Evolutionary conservation across 2,113 vertebrate species (phyloP).

Genomic region (Callipepla californica): DNA sequence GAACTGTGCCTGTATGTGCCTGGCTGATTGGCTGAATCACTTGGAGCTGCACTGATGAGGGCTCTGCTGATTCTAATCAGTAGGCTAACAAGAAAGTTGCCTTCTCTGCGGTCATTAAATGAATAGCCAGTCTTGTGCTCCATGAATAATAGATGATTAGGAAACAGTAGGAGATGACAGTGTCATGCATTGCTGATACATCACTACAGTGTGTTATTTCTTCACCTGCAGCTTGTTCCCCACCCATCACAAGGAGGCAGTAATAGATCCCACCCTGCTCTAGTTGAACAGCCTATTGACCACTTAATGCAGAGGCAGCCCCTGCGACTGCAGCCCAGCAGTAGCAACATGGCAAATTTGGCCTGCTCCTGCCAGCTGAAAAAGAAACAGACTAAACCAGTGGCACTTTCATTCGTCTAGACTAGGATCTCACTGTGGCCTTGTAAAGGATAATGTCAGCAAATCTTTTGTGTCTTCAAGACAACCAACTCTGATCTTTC

Average conservation of each 20-base stretch:
- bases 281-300: background rate
- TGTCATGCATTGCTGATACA: background rate
- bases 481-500: background rate
- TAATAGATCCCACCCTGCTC: background rate
- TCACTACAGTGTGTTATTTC: background rate
- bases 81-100: background rate
- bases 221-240: background rate
- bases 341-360: background rate
- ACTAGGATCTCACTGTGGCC: background rate
- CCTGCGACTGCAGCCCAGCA: background rate
- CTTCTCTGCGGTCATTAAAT: background rate
- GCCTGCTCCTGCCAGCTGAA: background rate
- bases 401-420: background rate
- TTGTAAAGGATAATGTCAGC: background rate
- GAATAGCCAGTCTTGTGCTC: background rate
- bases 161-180: background rate
- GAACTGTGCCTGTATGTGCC: background rate
- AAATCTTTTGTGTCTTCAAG: background rate
- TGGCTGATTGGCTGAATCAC: background rate
- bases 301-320: background rate
- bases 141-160: background rate
- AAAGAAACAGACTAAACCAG: background rate
- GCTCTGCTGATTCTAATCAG: background rate
- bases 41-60: background rate
- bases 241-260: background rate